A percentile compares a stretch with the other conserved stretches of the same genome.
These are phyloP conservation scores for Aulostomus chinensis DNA, from an alignment of 2,797 vertebrate species.

Conservation along the genomic window DNA sequence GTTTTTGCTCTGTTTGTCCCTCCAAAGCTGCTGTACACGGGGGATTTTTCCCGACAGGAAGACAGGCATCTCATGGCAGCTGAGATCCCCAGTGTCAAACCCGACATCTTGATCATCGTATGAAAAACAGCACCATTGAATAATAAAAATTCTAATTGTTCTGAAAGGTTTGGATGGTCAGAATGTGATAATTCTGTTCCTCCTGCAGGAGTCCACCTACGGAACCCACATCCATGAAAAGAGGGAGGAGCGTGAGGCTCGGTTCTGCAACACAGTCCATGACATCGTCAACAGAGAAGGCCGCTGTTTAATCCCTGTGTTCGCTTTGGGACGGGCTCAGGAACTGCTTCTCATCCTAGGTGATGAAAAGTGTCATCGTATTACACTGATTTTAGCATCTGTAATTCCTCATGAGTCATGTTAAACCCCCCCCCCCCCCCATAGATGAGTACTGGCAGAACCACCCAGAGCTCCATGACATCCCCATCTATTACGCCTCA, in stretches of 20 bases:
- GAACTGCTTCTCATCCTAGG: slow-evolving; percentile 94
- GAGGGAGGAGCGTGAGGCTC: slow-evolving; percentile 87
- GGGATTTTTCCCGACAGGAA: slow-evolving; percentile 96
- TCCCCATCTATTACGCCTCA: slow-evolving; percentile 95
- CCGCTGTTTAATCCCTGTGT: slow-evolving; percentile 86
- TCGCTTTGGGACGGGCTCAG: slow-evolving; percentile 91
- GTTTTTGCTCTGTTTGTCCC: slow-evolving; percentile 1
- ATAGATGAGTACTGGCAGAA: slow-evolving; percentile 96
- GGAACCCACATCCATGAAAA: slow-evolving; percentile 93
- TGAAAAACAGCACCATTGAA: neutral
- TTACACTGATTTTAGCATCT: neutral
- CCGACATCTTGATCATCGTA: slow-evolving; percentile 88
- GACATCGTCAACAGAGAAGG: slow-evolving; percentile 92
- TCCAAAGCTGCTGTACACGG: slow-evolving; percentile 90
- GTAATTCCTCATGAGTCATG: neutral
- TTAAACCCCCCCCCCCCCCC: too few species aligned
- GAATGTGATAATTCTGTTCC: too few species aligned
- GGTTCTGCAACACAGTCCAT: slow-evolving; percentile 91
- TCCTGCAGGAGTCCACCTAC: slow-evolving; percentile 66
- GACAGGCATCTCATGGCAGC: slow-evolving; percentile 95
- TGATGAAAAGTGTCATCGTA: slow-evolving; percentile 57
- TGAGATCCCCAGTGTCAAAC: slow-evolving; percentile 92
- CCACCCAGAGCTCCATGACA: slow-evolving; percentile 95
- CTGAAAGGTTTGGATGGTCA: neutral
- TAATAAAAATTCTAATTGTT: neutral